These are phyloP conservation scores for Ursus arctos DNA, from an alignment of 2,113 vertebrate species.

Conservation along the genomic window DNA sequence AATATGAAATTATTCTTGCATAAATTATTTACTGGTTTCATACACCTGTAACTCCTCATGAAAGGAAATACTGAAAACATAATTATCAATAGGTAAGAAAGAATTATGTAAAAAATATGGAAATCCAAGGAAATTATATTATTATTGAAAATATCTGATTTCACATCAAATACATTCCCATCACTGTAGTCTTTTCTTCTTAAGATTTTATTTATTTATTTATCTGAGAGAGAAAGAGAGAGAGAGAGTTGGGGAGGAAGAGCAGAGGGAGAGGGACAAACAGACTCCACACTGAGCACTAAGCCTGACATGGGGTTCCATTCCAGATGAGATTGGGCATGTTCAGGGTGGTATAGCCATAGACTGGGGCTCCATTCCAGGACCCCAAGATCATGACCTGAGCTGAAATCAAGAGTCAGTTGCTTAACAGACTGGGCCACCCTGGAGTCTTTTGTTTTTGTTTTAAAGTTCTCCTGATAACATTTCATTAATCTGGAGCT, in stretches of 20 bases:
- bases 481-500: background rate
- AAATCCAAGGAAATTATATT: background rate
- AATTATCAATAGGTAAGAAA: background rate
- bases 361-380: background rate
- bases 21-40: constrained; percentile 18
- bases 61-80: background rate
- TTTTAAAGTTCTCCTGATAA: background rate
- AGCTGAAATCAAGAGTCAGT: background rate
- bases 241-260: background rate
- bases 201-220: background rate
- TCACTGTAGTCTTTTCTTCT: background rate
- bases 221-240: background rate
- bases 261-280: background rate
- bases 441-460: background rate
- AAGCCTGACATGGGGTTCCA: background rate
- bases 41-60: background rate
- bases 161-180: background rate
- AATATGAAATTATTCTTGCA: background rate
- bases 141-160: background rate
- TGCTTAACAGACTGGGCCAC: background rate
- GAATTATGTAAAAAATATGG: background rate
- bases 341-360: too few species aligned
- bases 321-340: background rate
- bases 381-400: background rate
- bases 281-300: background rate